Conservation (phyloP, 92 coral and sea anemone species). For the Paramuricea clavata region DNA sequence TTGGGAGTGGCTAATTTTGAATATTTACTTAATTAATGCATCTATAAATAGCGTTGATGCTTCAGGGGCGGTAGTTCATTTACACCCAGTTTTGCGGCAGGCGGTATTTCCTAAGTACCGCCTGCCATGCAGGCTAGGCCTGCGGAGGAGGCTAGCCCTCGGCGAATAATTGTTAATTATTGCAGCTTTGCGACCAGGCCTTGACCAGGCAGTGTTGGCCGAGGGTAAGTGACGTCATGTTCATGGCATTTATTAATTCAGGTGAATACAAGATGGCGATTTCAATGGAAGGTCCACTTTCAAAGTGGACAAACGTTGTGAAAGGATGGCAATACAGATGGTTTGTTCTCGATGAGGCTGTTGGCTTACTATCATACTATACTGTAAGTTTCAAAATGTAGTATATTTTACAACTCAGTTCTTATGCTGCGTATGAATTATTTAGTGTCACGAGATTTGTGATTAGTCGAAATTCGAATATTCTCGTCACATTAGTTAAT, state of each 20-base stretch:
- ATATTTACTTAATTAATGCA: no score
- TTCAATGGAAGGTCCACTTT: conserved; percentile 99
- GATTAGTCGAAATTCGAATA: neutral
- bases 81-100: no score
- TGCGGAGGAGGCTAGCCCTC: no score
- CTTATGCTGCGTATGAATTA: neutral
- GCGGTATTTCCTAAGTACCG: no score
- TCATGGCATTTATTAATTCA: neutral
- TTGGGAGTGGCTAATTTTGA: no score
- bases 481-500: neutral
- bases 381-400: conserved; percentile 68
- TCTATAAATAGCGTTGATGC: no score
- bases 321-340: conserved; percentile 99
- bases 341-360: conserved; percentile 98
- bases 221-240: neutral
- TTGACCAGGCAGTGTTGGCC: neutral
- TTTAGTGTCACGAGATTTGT: neutral
- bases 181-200: neutral
- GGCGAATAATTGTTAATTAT: no score
- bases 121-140: no score
- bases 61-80: no score
- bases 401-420: no score
- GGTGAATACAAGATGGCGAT: conserved; percentile 93
- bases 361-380: conserved; percentile 92
- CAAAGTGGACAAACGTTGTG: conserved; percentile 99